Conservation (phyloP, 2,888 invertebrate species). For the Ochlodes sylvanus region DNA sequence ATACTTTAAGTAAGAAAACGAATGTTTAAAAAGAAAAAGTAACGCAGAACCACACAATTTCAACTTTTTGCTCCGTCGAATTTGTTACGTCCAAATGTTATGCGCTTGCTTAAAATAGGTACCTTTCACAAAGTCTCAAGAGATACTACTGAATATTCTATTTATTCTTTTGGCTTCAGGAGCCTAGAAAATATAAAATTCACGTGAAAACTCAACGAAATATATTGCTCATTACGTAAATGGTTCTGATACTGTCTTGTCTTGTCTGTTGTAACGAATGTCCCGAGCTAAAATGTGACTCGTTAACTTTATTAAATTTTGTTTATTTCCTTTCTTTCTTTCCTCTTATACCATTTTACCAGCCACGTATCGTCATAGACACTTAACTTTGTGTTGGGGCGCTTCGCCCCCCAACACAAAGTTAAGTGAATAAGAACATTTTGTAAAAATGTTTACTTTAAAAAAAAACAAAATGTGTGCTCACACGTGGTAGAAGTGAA, state of each 20-base stretch:
- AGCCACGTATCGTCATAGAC: no score
- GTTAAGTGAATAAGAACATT: no score
- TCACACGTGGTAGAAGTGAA: no score
- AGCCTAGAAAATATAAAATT: conserved; percentile 1
- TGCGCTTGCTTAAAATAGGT: conserved; percentile 5
- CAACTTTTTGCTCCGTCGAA: neutral
- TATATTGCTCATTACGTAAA: conserved; percentile 8
- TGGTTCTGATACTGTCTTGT: neutral
- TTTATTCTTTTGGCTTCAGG: conserved; percentile 2
- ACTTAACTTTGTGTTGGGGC: no score
- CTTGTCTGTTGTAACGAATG: no score
- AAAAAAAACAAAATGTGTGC: no score
- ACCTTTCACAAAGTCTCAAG: neutral
- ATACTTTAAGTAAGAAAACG: conserved; percentile 14
- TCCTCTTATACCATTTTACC: no score
- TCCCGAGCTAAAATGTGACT: no score
- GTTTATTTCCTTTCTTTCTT: no score
- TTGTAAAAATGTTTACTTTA: no score
- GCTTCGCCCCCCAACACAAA: no score
- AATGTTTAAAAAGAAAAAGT: conserved; percentile 12
- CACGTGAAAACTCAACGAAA: neutral
- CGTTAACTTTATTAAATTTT: no score
- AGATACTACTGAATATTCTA: neutral
- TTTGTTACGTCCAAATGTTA: neutral
- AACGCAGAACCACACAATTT: neutral